Percentiles rank a stretch among this genome's conserved stretches.
Conservation (phyloP, 1,140 invertebrate genomes). For the Drosophila punjabiensis region DNA sequence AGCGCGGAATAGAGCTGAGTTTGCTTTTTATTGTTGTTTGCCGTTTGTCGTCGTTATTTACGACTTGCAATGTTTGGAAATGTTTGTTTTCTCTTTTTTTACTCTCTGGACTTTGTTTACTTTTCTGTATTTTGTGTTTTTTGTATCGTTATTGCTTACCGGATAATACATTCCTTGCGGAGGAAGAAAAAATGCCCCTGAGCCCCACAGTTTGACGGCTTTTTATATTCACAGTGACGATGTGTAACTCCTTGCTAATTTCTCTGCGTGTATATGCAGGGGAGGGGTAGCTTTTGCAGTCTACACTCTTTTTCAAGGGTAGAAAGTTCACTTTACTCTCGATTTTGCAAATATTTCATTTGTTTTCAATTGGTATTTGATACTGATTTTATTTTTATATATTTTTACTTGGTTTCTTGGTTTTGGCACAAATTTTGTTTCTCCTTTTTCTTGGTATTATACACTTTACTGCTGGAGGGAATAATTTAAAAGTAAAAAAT, state of each 20-base stretch:
- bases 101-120: background rate
- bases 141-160: constrained; percentile 87
- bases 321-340: constrained; percentile 23
- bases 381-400: constrained; percentile 28
- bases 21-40: constrained; percentile 38
- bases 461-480: constrained; percentile 10
- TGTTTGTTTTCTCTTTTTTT: constrained; percentile 15
- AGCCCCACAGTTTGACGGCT: constrained; percentile 97
- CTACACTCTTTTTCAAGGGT: constrained; percentile 25
- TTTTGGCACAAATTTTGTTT: constrained; percentile 65
- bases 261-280: constrained; percentile 26
- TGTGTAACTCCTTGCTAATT: constrained; percentile 39
- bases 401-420: constrained; percentile 25
- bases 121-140: constrained; percentile 13
- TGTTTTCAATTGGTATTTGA: constrained; percentile 39
- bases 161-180: constrained; percentile 97
- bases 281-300: constrained; percentile 41
- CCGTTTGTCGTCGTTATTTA: constrained; percentile 20
- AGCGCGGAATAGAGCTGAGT: constrained; percentile 39
- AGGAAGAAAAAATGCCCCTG: constrained; percentile 96
- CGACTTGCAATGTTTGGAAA: constrained; percentile 36
- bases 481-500: constrained; percentile 26
- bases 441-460: constrained; percentile 18
- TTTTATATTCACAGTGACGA: constrained; percentile 86
- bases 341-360: constrained; percentile 47